Base-by-base conservation (phyloP, 1,140 invertebrate genomes). In the Trachymyrmex cornetzi region DNA sequence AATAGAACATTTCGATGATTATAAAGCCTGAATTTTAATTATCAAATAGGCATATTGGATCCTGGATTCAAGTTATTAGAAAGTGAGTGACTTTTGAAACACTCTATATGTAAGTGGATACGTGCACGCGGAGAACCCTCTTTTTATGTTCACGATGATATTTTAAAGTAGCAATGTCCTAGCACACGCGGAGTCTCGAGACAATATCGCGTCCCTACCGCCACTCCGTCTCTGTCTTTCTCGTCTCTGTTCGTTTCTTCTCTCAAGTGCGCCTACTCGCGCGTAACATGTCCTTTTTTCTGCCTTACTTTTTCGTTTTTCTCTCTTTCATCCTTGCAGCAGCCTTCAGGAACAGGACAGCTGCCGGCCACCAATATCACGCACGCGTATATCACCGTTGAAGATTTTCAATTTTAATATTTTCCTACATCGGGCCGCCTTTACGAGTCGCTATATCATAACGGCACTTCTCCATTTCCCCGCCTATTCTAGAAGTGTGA, bases 361-460 rank as follows among this genome's bases (percentile, higher is more conserved):
- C 94, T 94, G 94, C 94, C 90, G 94, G 94, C 94, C 94, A 95
- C 94, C 94, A 94, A 95, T 95, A 95, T 95, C 93, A 86, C 89
- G 88, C 87, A 89, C 92, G 92, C 92, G 91, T 93, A 94, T 95
- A 95, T 95, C 94, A 94, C 89, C 89, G 89, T 92, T 93, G 90
- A 92, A 90, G 91, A 94, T 94, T 95, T 94, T 95, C 94, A 94
- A 94, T 94, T 94, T 94, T 95, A 94, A 95, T 95, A 95, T 94
- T 94, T 94, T 94, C 92, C 92, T 87, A 92, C 91, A 91, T 90
- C 90, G 91, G 86, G 59, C 88, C 84, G 90, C 88, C 89, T 94
- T 94, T 94, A 94, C 92, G 94, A 94, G 89, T 90, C 88, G 91
- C 91, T 94, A 94, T 94, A 94, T 94, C 94, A 94, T 92, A 92